These are phyloP conservation scores for Alaudala cheleensis DNA, from an alignment of 2,113 vertebrate genomes.

Conservation along the genomic window DNA sequence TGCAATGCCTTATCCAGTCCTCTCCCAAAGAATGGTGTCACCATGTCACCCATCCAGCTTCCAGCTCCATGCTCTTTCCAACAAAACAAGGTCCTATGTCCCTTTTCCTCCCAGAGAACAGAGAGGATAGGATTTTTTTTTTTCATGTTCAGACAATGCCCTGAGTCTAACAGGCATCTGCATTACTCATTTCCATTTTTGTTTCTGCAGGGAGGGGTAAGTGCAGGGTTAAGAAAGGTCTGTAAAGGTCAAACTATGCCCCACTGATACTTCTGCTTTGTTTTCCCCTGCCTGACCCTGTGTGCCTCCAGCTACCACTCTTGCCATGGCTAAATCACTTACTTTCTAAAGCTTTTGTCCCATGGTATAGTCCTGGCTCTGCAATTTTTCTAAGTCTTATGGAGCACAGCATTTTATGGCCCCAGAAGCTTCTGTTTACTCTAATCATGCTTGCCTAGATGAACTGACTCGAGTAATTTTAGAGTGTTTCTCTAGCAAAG, in stretches of 20 bases:
- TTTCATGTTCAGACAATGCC: background rate
- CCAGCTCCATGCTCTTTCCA: background rate
- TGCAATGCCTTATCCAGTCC: background rate
- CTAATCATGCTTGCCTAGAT: background rate
- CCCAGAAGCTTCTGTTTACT: slow-evolving; percentile 15
- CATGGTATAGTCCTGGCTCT: background rate
- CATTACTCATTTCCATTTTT: background rate
- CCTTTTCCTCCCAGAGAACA: background rate
- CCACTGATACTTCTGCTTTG: background rate
- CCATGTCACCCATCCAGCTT: background rate
- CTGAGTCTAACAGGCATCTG: background rate
- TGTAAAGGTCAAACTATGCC: background rate
- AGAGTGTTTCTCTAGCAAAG: background rate
- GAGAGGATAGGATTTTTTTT: background rate
- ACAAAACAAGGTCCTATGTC: background rate
- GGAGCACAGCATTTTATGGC: slow-evolving; percentile 28
- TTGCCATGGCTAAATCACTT: background rate
- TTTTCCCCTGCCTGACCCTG: background rate
- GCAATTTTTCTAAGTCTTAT: background rate
- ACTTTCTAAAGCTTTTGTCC: background rate
- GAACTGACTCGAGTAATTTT: background rate
- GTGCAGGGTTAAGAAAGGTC: background rate
- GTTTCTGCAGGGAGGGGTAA: background rate
- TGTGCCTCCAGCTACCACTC: background rate
- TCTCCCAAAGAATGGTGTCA: rapidly evolving